Evolutionary conservation across 1,140 invertebrate species (phyloP).

Genomic region (Eueides isabella): DNA sequence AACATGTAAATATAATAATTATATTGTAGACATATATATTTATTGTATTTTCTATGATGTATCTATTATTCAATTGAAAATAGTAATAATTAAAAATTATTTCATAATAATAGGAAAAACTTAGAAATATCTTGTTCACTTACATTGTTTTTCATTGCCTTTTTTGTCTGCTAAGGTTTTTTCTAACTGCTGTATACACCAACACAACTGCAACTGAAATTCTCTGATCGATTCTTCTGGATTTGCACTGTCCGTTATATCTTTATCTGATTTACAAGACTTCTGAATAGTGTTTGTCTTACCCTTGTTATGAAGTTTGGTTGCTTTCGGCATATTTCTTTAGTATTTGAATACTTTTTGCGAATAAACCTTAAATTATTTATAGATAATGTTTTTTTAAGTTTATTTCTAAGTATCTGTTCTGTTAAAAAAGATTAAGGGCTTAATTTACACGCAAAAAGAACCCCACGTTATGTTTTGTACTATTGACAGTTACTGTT

Average conservation of each 20-base stretch:
- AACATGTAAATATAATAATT: too few species aligned
- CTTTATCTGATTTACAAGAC: slow-evolving; percentile 59
- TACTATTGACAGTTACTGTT: slow-evolving; percentile 18
- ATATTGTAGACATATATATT: too few species aligned
- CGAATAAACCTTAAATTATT: not conserved
- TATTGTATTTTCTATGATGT: too few species aligned
- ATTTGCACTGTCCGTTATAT: slow-evolving; percentile 51
- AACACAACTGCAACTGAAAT: slow-evolving; percentile 88
- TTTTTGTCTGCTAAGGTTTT: slow-evolving; percentile 83
- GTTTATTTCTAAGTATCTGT: slow-evolving; percentile 11
- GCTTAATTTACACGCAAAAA: not conserved
- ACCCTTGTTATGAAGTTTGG: slow-evolving; percentile 71
- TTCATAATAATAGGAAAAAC: not conserved
- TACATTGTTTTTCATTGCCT: slow-evolving; percentile 85
- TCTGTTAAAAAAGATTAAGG: not conserved
- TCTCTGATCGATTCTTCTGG: slow-evolving; percentile 83
- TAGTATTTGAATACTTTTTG: not conserved
- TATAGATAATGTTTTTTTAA: not conserved
- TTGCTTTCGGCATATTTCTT: slow-evolving; percentile 72
- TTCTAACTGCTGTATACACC: slow-evolving; percentile 89
- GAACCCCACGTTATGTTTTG: slow-evolving; percentile 28
- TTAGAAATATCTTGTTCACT: slow-evolving; percentile 38
- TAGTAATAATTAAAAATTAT: not conserved
- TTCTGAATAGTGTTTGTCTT: slow-evolving; percentile 70
- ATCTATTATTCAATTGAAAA: not conserved